Percentiles rank a stretch among this genome's conserved stretches.
Evolutionary conservation across 2,797 vertebrate genomes (phyloP).

Genomic region (Simalia tracyae): DNA sequence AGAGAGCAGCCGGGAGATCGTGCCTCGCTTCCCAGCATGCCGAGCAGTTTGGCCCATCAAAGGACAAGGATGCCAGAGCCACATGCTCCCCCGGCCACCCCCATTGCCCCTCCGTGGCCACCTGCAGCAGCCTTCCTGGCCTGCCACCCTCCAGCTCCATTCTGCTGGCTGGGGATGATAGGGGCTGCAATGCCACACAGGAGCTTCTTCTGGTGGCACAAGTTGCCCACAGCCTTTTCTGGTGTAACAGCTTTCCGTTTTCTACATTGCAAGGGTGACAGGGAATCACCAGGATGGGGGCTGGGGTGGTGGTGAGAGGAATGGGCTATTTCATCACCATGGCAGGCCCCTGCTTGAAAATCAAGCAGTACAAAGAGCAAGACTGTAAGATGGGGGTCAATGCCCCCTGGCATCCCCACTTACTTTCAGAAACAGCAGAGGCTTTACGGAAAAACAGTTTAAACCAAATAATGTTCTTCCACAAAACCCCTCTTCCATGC

Average conservation of each 20-base stretch:
- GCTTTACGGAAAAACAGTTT: background rate
- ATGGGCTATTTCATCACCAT: background rate
- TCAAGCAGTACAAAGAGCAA: background rate
- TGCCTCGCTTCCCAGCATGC: too few relatives aligned
- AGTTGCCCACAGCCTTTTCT: background rate
- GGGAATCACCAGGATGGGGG: accelerated
- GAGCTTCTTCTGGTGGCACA: background rate
- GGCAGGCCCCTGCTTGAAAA: background rate
- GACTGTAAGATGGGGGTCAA: background rate
- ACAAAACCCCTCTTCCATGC: too few relatives aligned
- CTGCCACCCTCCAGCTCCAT: background rate
- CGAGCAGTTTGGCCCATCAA: background rate
- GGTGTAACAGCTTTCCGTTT: background rate
- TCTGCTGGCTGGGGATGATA: background rate
- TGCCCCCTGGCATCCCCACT: background rate
- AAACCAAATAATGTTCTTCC: background rate
- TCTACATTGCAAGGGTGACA: background rate
- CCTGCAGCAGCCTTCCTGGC: background rate
- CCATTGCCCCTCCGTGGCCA: too few relatives aligned
- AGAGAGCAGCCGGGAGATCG: too few relatives aligned
- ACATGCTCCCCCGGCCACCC: too few relatives aligned
- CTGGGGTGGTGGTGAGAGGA: too few relatives aligned
- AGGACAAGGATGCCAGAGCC: too few relatives aligned
- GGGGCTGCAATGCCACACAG: background rate
- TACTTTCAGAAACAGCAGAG: background rate